These are phyloP conservation scores for Ispidina picta DNA, from an alignment of 2,797 vertebrate species.

Conservation along the genomic window DNA sequence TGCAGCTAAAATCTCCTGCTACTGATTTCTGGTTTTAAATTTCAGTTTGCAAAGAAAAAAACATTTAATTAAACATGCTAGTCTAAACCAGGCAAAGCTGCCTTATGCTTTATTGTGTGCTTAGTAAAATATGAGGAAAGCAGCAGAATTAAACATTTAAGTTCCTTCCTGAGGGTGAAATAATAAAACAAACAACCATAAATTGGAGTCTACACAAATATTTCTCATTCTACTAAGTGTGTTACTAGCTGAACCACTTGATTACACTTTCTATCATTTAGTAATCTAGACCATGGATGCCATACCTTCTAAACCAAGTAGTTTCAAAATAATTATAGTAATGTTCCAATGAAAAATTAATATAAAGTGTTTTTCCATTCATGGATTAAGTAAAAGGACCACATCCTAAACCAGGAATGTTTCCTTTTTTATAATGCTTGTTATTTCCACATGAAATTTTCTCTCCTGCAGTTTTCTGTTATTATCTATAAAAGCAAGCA, in stretches of 20 bases:
- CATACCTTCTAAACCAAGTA: background rate
- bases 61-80: conserved; percentile 14
- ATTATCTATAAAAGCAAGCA: background rate
- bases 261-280: background rate
- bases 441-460: background rate
- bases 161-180: conserved; percentile 2
- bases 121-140: background rate
- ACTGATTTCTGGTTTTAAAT: background rate
- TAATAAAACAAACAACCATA: conserved; percentile 1
- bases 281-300: background rate
- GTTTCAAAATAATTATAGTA: background rate
- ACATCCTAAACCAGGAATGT: background rate
- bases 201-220: background rate
- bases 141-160: background rate
- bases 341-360: background rate
- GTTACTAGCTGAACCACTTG: background rate
- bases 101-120: background rate
- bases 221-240: background rate
- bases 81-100: background rate
- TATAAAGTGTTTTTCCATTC: background rate
- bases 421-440: background rate
- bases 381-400: background rate
- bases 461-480: background rate
- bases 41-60: background rate
- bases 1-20: background rate